Evolutionary conservation across 2,797 vertebrate species (phyloP), one percentile per base, ranked within the genome.

Genomic region (Valencia hispanica): DNA sequence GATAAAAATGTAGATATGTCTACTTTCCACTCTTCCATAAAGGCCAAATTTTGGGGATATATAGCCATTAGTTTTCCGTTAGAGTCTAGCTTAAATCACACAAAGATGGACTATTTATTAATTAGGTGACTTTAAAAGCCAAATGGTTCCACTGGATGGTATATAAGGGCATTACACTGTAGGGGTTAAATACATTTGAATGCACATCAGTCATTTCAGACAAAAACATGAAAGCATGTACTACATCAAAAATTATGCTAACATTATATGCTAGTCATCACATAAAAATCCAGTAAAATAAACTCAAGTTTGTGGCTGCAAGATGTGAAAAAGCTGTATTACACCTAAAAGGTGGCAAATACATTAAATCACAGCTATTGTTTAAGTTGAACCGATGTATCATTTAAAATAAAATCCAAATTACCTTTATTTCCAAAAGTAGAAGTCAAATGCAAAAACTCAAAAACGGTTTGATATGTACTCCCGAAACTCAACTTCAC

Each of bases 401-500:
- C 83, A 72, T 73, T 78, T 48, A 88, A 88, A 85, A 73, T 82
- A 70, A 47, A 74, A 27, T 43, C 47, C 45, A 50, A 87, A 85
- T 84, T 48, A 93, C 86, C 55, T 94, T 92, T 91, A 86, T 79
- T 84, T 89, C 25, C 36, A 91, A 93, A 94, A 95, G 22, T 91
- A 93, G 90, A 87, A 92, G 85, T 89, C 78, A 90, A 92, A 87
- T 92, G 88, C 47, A 51, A 41, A 20, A 61, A 36, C 22, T 18
- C 15, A 4, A 70, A 95, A 95, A 93, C 89, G 94, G 95, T 95
- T 94, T 96, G 95, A 97, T 95, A 95, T 90, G 91, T 92, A 92
- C 88, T 94, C 91, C 94, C 96, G 91, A 79, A 97, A 96, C 94
- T 96, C 95, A 96, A 97, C 97, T 97, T 96, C 93, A 95, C 96